Base-by-base conservation (phyloP, 1,140 invertebrate species). In the Cephus cinctus region DNA sequence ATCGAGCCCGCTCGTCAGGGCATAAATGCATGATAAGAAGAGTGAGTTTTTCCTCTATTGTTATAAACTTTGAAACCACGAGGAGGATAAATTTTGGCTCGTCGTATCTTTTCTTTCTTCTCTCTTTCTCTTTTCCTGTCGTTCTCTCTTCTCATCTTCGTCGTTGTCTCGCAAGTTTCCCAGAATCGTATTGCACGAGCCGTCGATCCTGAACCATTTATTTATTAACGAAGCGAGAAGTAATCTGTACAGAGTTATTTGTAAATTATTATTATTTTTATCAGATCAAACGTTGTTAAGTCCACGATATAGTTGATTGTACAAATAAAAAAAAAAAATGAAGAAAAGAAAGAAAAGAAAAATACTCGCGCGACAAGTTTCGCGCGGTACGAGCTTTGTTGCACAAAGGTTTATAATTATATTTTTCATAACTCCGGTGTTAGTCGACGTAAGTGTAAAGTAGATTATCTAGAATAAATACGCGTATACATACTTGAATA, bases 361-460 rank as follows among this genome's bases (percentile, higher is more conserved):
- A 59, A 55, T 44, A 47, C 27, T 44, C 49, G 52, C 58, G 51
- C 31, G 40, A n/a, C n/a, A n/a, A 56, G 44, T 54, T 54, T 41
- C 51, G 61, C 54, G 64, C 47, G 18, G 30, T 20, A 30, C 27
- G 31, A 54, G 57, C 61, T 73, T 71, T 59, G 58, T 63, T 67
- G 72, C 66, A 72, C 69, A 67, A 71, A 54, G 56, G 61, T 58
- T 73, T 73, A 64, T 67, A 73, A 30, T 73, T 75, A 73, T 74
- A 73, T 75, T 76, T 76, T 75, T 74, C 65, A 76, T 73, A 76
- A 70, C 45, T 59, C 65, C 57, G 57, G 63, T 74, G 63, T 68
- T 70, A 69, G 67, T 60, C 57, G 46, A 62, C 58, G 55, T 58
- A 61, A 50, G 42, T 63, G 56, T 71, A 64, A 58, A 60, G 55